A percentile compares a stretch with the other conserved stretches of the same genome.
Conservation (phyloP, 35 echinoderm and acorn worm genomes). For the Holothuria glaberrima region DNA sequence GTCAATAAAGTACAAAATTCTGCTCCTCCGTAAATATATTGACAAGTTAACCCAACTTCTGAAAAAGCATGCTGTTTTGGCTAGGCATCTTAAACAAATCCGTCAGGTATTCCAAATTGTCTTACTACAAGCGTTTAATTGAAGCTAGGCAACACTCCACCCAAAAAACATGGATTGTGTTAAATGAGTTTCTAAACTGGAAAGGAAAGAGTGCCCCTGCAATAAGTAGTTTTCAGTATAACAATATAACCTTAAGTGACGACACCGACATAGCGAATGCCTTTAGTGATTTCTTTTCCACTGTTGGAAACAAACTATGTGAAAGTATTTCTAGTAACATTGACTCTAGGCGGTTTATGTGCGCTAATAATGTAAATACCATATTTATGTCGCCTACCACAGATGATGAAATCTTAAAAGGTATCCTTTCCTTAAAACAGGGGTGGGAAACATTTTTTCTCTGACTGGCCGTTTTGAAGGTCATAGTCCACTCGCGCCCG, state of each 20-base stretch:
- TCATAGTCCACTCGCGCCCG: too few species aligned
- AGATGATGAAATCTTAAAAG: too few species aligned
- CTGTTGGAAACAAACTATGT: not conserved
- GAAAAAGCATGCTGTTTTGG: not conserved
- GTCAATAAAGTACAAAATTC: not conserved
- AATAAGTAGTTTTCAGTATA: not conserved
- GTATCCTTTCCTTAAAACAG: too few species aligned
- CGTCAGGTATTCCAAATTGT: slow-evolving; percentile 28
- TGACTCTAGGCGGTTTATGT: not conserved
- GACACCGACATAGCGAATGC: not conserved
- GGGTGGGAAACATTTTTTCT: too few species aligned
- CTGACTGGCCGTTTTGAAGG: too few species aligned
- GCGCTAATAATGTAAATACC: not conserved
- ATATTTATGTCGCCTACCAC: too few species aligned
- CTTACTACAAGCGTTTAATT: not conserved
- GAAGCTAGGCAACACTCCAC: not conserved
- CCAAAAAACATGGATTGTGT: not conserved
- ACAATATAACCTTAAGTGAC: not conserved
- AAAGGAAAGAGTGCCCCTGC: not conserved
- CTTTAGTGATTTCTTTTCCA: slow-evolving; percentile 10
- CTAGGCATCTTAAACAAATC: slow-evolving; percentile 1
- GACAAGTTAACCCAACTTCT: not conserved
- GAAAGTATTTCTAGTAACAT: not conserved
- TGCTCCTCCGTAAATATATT: not conserved
- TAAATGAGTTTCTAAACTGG: not conserved